These are phyloP conservation scores for Halichondria panicea DNA, from an alignment of 37 sponge, comb jelly and placozoan genomes.

Conservation along the genomic window DNA sequence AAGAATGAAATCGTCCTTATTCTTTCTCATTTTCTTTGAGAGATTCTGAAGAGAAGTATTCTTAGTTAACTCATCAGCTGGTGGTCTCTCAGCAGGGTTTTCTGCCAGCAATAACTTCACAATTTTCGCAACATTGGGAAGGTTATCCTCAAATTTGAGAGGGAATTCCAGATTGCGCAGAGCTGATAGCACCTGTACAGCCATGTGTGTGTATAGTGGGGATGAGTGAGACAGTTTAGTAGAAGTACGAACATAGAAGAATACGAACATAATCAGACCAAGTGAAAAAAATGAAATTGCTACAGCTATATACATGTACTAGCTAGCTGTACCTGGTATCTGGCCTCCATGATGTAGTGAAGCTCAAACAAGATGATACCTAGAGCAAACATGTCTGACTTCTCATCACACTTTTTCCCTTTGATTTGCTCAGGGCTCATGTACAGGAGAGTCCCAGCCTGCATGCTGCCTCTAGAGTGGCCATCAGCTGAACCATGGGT, in stretches of 20 bases:
- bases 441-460: constrained; percentile 56
- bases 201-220: not conserved
- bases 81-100: constrained; percentile 20
- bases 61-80: constrained; percentile 35
- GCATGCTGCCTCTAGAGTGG: too few species aligned
- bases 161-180: constrained; percentile 11
- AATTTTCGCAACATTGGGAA: constrained; percentile 1
- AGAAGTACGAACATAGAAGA: too few species aligned
- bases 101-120: constrained; percentile 4
- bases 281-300: not conserved
- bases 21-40: too few species aligned
- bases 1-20: too few species aligned
- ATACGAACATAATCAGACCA: not conserved
- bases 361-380: constrained; percentile 82
- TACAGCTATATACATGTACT: not conserved
- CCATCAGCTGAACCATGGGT: too few species aligned
- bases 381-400: constrained; percentile 76
- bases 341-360: not conserved
- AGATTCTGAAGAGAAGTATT: too few species aligned
- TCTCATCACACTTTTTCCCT: constrained; percentile 23
- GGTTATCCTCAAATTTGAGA: not conserved
- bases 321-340: not conserved
- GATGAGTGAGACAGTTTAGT: too few species aligned
- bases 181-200: constrained; percentile 13
- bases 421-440: constrained; percentile 69